A percentile compares a stretch with the other conserved stretches of the same genome.
phyloP scores from a whole-genome alignment of 2,797 vertebrate genomes.

The Rhincodon typus region DNA sequence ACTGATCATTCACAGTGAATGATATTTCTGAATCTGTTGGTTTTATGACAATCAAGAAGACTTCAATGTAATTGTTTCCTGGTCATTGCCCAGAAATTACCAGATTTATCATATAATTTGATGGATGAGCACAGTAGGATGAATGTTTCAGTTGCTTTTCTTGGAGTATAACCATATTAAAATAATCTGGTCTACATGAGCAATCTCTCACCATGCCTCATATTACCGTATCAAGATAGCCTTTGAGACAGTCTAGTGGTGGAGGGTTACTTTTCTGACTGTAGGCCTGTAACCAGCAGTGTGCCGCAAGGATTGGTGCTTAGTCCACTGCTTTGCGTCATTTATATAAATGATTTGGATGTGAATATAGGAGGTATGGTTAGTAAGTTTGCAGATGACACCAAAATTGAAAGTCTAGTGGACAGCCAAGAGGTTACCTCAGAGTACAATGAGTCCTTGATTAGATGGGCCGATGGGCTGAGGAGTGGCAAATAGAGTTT shows the following conservation, averaged over 20 bases:
- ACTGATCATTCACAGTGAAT: not conserved
- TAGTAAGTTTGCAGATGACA: too few relatives aligned
- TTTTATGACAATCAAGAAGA: not conserved
- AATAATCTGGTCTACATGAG: not conserved
- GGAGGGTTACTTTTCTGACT: too few relatives aligned
- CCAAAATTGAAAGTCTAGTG: too few relatives aligned
- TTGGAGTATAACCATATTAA: not conserved
- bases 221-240: not conserved
- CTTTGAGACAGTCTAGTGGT: not conserved
- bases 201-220: not conserved
- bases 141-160: not conserved
- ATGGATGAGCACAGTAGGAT: not conserved
- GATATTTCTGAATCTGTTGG: not conserved
- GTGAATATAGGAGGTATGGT: too few relatives aligned
- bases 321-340: too few relatives aligned
- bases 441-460: too few relatives aligned
- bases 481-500: too few relatives aligned
- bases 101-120: not conserved
- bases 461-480: too few relatives aligned
- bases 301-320: too few relatives aligned
- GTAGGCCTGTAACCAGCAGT: too few relatives aligned
- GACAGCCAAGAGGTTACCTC: too few relatives aligned
- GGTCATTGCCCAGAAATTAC: not conserved
- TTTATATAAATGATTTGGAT: too few relatives aligned
- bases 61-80: not conserved